These are phyloP conservation scores for Drosophila elegans DNA, from an alignment of 1,140 invertebrate species.

Conservation along the genomic window DNA sequence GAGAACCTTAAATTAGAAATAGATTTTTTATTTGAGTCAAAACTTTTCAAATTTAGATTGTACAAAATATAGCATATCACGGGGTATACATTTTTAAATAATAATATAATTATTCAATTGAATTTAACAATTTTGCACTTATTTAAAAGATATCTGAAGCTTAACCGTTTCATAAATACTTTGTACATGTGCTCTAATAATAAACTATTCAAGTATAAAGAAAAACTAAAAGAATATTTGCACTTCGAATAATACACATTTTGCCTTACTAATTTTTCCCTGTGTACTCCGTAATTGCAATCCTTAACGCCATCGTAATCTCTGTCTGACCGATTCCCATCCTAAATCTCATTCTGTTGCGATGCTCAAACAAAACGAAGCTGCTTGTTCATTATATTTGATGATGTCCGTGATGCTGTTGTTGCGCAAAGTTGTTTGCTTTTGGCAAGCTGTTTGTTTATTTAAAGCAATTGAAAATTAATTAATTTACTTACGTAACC, in stretches of 20 bases:
- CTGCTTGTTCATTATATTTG: conserved; percentile 50
- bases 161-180: too few species aligned
- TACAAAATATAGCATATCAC: too few species aligned
- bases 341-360: not conserved
- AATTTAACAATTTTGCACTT: too few species aligned
- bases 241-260: too few species aligned
- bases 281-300: conserved; percentile 29
- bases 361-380: conserved; percentile 32
- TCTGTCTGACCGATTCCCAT: conserved; percentile 12
- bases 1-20: not conserved
- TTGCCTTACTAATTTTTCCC: not conserved
- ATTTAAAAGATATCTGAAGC: too few species aligned
- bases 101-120: too few species aligned
- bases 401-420: conserved; percentile 30
- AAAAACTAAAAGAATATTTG: too few species aligned
- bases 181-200: not conserved
- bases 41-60: too few species aligned
- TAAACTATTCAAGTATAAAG: too few species aligned
- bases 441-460: conserved; percentile 75
- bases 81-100: too few species aligned
- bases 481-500: conserved; percentile 84
- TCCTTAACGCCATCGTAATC: conserved; percentile 30
- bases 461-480: conserved; percentile 83
- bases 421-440: conserved; percentile 50
- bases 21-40: too few species aligned